Conservation (phyloP, 2,113 vertebrate genomes). For the Macroglossus sobrinus region DNA sequence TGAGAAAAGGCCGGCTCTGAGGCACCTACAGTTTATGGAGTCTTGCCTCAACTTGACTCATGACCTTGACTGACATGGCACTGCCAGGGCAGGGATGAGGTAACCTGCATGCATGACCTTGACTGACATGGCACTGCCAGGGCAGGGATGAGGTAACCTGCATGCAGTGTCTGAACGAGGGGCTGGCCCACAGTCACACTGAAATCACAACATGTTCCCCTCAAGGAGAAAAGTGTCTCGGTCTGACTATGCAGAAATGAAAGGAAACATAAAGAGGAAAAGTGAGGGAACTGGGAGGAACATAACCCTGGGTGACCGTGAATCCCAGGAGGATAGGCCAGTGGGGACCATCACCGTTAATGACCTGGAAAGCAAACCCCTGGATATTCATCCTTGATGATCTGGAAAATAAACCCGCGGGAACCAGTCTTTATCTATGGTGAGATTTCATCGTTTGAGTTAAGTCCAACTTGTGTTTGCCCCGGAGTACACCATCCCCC, state of each 20-base stretch:
- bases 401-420: constrained; percentile 50
- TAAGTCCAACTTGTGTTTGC: background rate
- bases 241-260: background rate
- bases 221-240: background rate
- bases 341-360: constrained; percentile 9
- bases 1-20: background rate
- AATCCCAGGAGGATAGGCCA: constrained; percentile 30
- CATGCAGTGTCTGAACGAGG: background rate
- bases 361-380: constrained; percentile 74
- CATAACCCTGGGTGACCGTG: background rate
- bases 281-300: background rate
- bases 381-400: background rate
- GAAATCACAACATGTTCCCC: background rate
- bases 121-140: background rate
- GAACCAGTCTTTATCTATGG: constrained; percentile 66
- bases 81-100: background rate
- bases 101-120: background rate
- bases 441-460: background rate
- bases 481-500: background rate
- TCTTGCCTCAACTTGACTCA: background rate
- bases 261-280: background rate
- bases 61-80: background rate
- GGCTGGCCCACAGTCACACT: background rate
- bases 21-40: rapidly evolving
- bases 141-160: background rate